A percentile compares a stretch with the other conserved stretches of the same genome.
Evolutionary conservation across 2,797 vertebrate genomes (phyloP).

Genomic region (Tachyglossus aculeatus): DNA sequence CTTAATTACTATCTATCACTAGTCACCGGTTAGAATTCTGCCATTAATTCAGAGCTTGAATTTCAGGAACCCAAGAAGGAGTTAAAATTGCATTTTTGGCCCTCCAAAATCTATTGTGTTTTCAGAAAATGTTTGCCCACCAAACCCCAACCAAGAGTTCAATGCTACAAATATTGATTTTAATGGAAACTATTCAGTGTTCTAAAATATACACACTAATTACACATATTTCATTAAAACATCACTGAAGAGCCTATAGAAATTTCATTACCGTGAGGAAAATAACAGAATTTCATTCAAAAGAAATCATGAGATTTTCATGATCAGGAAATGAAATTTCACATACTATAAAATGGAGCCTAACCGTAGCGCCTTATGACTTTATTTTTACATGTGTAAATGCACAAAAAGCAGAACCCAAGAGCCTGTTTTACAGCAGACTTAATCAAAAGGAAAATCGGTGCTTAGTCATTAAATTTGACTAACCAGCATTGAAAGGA

Average conservation of each 20-base stretch:
- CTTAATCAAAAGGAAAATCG: slow-evolving; percentile 63
- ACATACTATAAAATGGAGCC: slow-evolving; percentile 47
- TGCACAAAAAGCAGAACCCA: slow-evolving; percentile 66
- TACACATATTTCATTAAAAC: neutral
- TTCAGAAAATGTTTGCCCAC: too few species aligned
- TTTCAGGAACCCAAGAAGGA: too few species aligned
- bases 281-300: slow-evolving; percentile 26
- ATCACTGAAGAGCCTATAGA: neutral
- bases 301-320: slow-evolving; percentile 66
- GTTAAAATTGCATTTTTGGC: too few species aligned
- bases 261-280: slow-evolving; percentile 19
- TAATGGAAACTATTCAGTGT: too few species aligned
- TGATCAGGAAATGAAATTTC: slow-evolving; percentile 68
- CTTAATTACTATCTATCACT: too few species aligned
- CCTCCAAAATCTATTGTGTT: too few species aligned
- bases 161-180: too few species aligned
- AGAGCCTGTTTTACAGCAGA: slow-evolving; percentile 63
- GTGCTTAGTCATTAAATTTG: slow-evolving; percentile 57
- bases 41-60: too few species aligned
- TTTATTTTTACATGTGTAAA: slow-evolving; percentile 61
- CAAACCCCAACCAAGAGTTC: too few species aligned
- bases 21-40: too few species aligned
- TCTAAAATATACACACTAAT: too few species aligned
- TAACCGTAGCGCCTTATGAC: slow-evolving; percentile 51
- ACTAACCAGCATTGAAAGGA: slow-evolving; percentile 63